These are phyloP conservation scores for Rhagium mordax DNA, from an alignment of 2,888 invertebrate genomes.

Conservation along the genomic window DNA sequence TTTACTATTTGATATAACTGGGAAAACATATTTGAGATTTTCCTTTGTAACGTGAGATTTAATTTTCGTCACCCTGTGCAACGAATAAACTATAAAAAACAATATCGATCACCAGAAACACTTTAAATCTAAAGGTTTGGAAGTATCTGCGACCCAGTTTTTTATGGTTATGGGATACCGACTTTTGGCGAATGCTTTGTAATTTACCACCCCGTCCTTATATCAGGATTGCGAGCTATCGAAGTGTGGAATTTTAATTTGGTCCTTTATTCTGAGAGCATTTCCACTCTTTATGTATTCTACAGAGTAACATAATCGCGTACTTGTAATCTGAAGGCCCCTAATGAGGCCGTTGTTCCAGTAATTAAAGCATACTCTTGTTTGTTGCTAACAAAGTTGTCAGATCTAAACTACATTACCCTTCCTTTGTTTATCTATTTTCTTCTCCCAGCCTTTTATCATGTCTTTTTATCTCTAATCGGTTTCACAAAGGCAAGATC, in stretches of 20 bases:
- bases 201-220: slow-evolving; percentile 3
- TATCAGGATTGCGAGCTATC: slow-evolving; percentile 42
- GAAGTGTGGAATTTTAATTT: slow-evolving; percentile 57
- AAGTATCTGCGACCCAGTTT: background rate
- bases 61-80: background rate
- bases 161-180: slow-evolving; percentile 2
- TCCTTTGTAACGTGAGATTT: too few species aligned
- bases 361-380: slow-evolving; percentile 63
- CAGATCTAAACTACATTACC: slow-evolving; percentile 61
- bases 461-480: slow-evolving; percentile 4
- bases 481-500: background rate
- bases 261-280: slow-evolving; percentile 44
- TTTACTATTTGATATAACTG: too few species aligned
- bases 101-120: background rate
- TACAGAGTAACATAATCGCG: slow-evolving; percentile 61
- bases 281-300: slow-evolving; percentile 52
- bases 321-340: slow-evolving; percentile 62
- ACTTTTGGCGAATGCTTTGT: slow-evolving; percentile 26
- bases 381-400: slow-evolving; percentile 62
- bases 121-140: background rate
- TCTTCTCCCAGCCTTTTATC: slow-evolving; percentile 33
- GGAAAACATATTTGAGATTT: too few species aligned
- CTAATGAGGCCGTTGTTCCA: slow-evolving; percentile 64
- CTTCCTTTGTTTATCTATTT: slow-evolving; percentile 55
- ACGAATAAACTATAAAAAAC: background rate